phyloP scores from a whole-genome alignment of 2,797 vertebrate genomes.

The Huso huso region DNA sequence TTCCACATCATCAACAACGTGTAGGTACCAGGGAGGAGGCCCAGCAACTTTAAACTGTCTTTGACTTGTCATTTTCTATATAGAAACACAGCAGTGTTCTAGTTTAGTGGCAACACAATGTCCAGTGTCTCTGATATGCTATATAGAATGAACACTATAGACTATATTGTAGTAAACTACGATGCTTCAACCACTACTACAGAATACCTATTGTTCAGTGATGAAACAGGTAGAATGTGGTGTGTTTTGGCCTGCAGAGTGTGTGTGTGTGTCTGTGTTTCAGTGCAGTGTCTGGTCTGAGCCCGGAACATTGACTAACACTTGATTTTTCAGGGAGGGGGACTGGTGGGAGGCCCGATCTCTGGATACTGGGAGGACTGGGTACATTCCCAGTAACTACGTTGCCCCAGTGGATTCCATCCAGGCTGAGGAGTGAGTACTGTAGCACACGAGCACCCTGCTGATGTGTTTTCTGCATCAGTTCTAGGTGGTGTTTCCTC shows the following conservation, averaged over 20 bases:
- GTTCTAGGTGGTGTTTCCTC: no score
- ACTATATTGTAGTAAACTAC: no score
- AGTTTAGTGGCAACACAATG: no score
- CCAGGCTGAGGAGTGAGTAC: slow-evolving; percentile 91
- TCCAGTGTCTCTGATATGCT: no score
- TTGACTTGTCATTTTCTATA: neutral
- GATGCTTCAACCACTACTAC: no score
- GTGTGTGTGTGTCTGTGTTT: slow-evolving; percentile 4
- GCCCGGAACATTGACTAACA: neutral
- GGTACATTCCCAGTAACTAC: slow-evolving; percentile 94
- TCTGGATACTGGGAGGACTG: slow-evolving; percentile 76
- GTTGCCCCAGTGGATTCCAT: slow-evolving; percentile 93
- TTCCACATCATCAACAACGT: slow-evolving; percentile 94
- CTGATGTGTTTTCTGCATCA: no score
- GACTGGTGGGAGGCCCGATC: slow-evolving; percentile 98
- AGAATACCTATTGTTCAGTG: no score
- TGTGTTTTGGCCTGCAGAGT: neutral
- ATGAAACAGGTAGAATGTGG: neutral
- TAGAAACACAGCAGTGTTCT: neutral
- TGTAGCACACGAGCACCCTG: no score
- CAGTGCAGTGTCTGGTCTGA: slow-evolving; percentile 15
- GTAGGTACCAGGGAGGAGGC: slow-evolving; percentile 53
- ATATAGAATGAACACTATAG: no score
- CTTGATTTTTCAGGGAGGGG: slow-evolving; percentile 67
- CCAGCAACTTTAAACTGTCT: neutral